These are phyloP conservation scores for Oenanthe oenanthe DNA, from an alignment of 2,113 vertebrate genomes.

Conservation along the genomic window DNA sequence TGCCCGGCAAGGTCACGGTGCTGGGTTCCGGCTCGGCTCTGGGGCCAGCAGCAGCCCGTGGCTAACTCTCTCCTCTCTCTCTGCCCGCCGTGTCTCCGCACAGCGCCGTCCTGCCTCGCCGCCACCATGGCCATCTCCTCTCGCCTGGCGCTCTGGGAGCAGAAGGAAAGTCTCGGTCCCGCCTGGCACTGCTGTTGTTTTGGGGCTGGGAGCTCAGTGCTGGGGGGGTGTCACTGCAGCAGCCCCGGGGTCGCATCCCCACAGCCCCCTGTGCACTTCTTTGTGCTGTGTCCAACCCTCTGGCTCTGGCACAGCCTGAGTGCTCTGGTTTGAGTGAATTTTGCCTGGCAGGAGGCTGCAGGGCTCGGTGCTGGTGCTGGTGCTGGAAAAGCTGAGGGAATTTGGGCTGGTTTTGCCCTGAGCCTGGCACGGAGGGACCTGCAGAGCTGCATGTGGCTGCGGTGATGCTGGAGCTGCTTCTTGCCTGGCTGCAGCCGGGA, in stretches of 20 bases:
- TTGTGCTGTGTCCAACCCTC: rapidly evolving
- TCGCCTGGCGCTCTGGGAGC: slow-evolving; percentile 94
- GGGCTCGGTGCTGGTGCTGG: not conserved
- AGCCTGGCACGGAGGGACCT: not conserved
- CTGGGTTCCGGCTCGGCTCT: not conserved
- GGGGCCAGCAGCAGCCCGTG: not conserved
- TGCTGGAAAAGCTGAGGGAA: not conserved
- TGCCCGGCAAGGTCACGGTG: not conserved
- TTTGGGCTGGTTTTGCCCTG: not conserved
- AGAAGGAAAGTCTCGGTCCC: slow-evolving; percentile 87
- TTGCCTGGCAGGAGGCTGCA: not conserved
- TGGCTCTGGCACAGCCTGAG: rapidly evolving
- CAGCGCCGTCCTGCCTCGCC: not conserved
- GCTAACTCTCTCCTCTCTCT: slow-evolving; percentile 45
- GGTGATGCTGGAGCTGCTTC: not conserved
- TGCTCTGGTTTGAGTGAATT: rapidly evolving
- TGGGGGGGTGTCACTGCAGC: not conserved
- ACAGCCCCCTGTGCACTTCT: rapidly evolving
- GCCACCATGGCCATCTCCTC: slow-evolving; percentile 92
- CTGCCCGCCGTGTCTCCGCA: not conserved
- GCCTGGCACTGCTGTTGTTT: not conserved
- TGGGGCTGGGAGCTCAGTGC: not conserved
- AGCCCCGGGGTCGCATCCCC: rapidly evolving
- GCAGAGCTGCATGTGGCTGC: not conserved
- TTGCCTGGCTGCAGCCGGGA: not conserved